These are phyloP conservation scores for Odobenus rosmarus DNA, from an alignment of 2,113 vertebrate genomes.

Conservation along the genomic window DNA sequence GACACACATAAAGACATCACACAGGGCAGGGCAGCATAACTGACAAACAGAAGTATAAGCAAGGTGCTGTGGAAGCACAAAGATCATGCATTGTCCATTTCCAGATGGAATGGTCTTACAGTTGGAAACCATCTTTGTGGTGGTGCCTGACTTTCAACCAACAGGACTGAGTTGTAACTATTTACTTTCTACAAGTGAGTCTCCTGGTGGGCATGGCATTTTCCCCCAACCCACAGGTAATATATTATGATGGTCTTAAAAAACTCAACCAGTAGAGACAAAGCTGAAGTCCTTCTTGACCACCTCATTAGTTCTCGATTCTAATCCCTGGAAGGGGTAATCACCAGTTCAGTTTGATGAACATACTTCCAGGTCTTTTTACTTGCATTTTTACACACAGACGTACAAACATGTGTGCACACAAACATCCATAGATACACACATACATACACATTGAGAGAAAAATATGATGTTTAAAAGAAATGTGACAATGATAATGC, in stretches of 20 bases:
- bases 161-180: background rate
- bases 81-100: background rate
- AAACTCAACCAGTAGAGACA: background rate
- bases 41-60: background rate
- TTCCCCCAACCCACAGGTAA: background rate
- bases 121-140: conserved; percentile 41
- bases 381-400: background rate
- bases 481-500: background rate
- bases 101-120: conserved; percentile 39
- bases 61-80: background rate
- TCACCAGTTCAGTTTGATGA: background rate
- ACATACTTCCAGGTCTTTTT: background rate
- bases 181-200: background rate
- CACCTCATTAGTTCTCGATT: background rate
- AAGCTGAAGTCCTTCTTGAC: background rate
- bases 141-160: background rate
- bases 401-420: background rate
- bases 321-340: background rate
- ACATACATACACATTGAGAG: background rate
- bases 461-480: background rate
- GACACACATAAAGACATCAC: background rate
- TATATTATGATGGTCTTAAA: background rate
- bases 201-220: background rate
- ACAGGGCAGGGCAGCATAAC: background rate
- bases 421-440: background rate